Conservation (phyloP, 2,888 invertebrate species). For the Bruchidius siliquastri region DNA sequence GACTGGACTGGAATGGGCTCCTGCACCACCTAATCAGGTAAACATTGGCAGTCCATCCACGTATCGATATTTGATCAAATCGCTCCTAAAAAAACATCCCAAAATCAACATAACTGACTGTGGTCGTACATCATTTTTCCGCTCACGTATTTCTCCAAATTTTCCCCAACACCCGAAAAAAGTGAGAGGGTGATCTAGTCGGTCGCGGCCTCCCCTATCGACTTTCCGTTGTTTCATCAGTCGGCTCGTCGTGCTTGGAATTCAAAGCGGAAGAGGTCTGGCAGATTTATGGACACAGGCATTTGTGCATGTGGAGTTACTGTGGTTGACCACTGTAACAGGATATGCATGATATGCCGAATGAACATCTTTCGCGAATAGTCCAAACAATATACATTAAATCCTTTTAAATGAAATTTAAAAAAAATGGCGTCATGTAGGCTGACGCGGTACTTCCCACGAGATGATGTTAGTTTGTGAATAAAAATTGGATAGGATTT, state of each 20-base stretch:
- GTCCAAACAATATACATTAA: no score
- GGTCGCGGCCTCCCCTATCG: not conserved
- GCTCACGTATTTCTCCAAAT: not conserved
- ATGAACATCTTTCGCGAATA: not conserved
- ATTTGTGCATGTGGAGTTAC: not conserved
- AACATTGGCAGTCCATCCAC: not conserved
- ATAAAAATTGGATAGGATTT: no score
- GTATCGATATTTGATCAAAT: not conserved
- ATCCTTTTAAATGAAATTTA: no score
- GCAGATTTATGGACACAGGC: not conserved
- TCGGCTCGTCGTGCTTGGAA: not conserved
- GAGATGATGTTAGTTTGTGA: no score
- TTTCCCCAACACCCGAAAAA: not conserved
- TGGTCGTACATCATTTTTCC: not conserved
- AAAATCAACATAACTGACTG: not conserved
- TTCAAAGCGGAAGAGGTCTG: not conserved
- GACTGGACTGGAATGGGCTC: no score
- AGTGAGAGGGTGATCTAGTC: not conserved
- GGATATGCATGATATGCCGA: not conserved
- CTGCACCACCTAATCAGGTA: not conserved
- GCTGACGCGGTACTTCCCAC: no score
- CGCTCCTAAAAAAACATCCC: not conserved
- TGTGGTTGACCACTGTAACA: not conserved
- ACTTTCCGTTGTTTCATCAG: constrained; percentile 2
- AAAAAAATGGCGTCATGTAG: no score